phyloP scores from a whole-genome alignment of 2,888 invertebrate species.

The Sarcophaga rosellei region DNA sequence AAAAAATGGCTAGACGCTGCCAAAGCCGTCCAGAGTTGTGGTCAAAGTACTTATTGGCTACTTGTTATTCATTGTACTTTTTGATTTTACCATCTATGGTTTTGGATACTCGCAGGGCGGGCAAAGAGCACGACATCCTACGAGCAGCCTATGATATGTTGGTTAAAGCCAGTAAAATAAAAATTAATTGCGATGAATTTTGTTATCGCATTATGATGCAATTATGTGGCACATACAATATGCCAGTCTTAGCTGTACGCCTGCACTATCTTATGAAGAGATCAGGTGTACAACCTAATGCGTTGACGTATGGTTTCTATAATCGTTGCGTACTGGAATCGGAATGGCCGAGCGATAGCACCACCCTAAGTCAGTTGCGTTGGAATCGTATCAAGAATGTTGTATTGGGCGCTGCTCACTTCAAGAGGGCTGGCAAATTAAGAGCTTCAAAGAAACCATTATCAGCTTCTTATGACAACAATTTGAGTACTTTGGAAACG shows the following conservation, averaged over 20 bases:
- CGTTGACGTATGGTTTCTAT: slow-evolving; percentile 96
- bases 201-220: slow-evolving; percentile 99
- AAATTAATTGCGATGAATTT: slow-evolving; percentile 96
- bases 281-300: slow-evolving; percentile 96
- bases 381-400: slow-evolving; percentile 98
- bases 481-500: slow-evolving; percentile 79
- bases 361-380: slow-evolving; percentile 88
- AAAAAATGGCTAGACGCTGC: slow-evolving; percentile 85
- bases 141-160: slow-evolving; percentile 93
- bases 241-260: slow-evolving; percentile 97
- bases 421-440: slow-evolving; percentile 89
- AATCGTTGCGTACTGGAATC: slow-evolving; percentile 94
- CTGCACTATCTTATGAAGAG: slow-evolving; percentile 95
- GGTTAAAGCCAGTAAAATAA: slow-evolving; percentile 91
- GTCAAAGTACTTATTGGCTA: slow-evolving; percentile 94
- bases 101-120: slow-evolving; percentile 85
- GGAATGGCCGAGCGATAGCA: slow-evolving; percentile 94
- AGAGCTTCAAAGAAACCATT: slow-evolving; percentile 82
- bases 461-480: slow-evolving; percentile 79
- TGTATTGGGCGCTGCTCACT: slow-evolving; percentile 93
- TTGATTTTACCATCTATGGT: slow-evolving; percentile 95
- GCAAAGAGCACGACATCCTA: slow-evolving; percentile 89
- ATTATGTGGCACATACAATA: slow-evolving; percentile 95
- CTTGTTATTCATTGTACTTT: slow-evolving; percentile 97
- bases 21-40: slow-evolving; percentile 90